phyloP scores from a whole-genome alignment of 53 echinoderm and acorn worm genomes.

The Zoroaster sp. region DNA sequence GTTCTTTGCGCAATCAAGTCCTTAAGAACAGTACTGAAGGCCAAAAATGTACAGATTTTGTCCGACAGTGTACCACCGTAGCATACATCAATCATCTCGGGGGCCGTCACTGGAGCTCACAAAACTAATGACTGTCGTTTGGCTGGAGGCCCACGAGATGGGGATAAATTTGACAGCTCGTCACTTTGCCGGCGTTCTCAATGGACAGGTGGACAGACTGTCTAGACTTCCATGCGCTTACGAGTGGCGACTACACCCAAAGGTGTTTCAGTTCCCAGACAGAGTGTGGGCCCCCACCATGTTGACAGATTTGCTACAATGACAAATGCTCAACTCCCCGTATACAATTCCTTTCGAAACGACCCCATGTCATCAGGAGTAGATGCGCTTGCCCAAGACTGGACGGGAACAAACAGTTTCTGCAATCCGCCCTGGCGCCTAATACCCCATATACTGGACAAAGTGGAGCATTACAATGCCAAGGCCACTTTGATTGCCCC shows the following conservation, averaged over 20 bases:
- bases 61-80: neutral
- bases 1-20: no score
- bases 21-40: neutral
- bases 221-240: conserved; percentile 17
- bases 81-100: neutral
- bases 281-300: neutral
- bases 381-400: no score
- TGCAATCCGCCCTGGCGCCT: conserved; percentile 4
- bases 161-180: no score
- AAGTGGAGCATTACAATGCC: no score
- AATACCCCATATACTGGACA: no score
- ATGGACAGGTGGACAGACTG: conserved; percentile 12
- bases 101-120: neutral
- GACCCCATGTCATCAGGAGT: no score
- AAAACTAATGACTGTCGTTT: neutral
- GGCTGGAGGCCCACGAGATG: no score
- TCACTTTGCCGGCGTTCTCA: neutral
- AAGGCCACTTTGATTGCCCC: no score
- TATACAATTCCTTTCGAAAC: no score
- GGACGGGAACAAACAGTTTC: conserved; percentile 19
- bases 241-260: no score
- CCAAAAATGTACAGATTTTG: neutral
- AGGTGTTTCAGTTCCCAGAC: no score
- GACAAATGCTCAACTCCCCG: neutral
- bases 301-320: conserved; percentile 13